Evolutionary conservation across 2,888 invertebrate genomes (phyloP), one percentile per base, ranked within the genome.

Genomic region (Elysia crispata): DNA sequence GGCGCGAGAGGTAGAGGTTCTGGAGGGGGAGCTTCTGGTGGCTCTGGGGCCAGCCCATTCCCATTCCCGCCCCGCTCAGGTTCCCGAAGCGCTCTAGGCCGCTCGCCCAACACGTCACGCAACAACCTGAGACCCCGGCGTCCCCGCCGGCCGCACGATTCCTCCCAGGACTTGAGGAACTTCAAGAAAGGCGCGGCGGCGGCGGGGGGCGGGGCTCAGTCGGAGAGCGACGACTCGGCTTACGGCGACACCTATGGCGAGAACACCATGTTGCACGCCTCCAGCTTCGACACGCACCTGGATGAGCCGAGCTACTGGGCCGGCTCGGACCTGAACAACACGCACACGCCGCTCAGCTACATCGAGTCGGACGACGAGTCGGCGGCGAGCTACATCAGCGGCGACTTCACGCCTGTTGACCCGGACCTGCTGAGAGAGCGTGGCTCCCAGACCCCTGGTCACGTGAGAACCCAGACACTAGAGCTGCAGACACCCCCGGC

Each of bases 171-270:
- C 33, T 49, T 76, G n/a, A 62, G 57, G 20, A 62, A 50, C 30
- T 69, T 82, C 41, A 83, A 82, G 79, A 88, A 88, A 75, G 86
- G 86, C 76, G 84, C 85, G 18, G 81, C 83, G 11, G 85, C 84
- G 23, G 83, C 85, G 69, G 41, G 41, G 41, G 88, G 86, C 41
- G 85, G 83, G 60, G 80, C 88, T 67, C 89, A 88, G 77, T 90
- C 89, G 0, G 90, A 90, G 73, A 90, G 89, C 76, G 90, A 90
- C 80, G 90, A 90, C 81, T 89, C 89, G 60, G 90, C 89, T 23
- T 89, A 89, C 86, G 90, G 89, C 82, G 90, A 89, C 76, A 90
- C 90, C 25, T 88, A 86, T 82, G 87, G 87, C 81, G 84, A 84
- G 64, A 31, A 57, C 30, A 90, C 90, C 77, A 89, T 89, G 88